Evolutionary conservation across 23 tunicate species (phyloP), one percentile per base, ranked within the genome.

Genomic region (Diplosoma virens): DNA sequence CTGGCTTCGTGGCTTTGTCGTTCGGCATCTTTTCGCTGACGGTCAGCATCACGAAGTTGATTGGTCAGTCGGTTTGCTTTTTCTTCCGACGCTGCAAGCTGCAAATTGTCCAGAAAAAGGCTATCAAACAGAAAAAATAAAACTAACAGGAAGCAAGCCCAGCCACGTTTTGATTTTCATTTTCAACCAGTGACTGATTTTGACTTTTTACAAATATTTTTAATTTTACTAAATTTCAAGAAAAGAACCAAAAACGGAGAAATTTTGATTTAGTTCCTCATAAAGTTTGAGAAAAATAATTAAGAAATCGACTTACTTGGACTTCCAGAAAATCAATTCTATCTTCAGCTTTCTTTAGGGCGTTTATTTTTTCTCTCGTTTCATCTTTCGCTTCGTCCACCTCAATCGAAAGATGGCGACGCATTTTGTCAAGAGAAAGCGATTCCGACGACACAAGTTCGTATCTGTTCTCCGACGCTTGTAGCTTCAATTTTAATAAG

Each of bases 341-440:
- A 4, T 81, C 87, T 56, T 78, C 86, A 0, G 88, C 88, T 28
- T 71, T 64, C 7, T 36, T 33, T 35, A 89, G 56, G 21, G 84
- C 88, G 21, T 41, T 26, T 1, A 31, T 67, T 50, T 78, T 77
- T 32, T 82, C 82, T 11, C 33, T 21, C 32, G 72, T 54, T 55
- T 77, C 89, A 1, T 56, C 26, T 36, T 58, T 82, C 14, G 82
- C 82, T 33, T 77, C 78, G 9, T 36, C 71, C 17, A 78, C 71
- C 54, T 48, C 64, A 1, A 74, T 59, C 1, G 81, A 30, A 25
- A 77, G 59, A 11, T 73, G 63, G 6, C 81, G 66, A 1, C 87
- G 80, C 52, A 41, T 75, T 21, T 77, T 64, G 23, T 82, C 87
- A 0, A 82, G 66, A 18, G 74, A 75, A 36, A 82, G 66, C 2